These are phyloP conservation scores for Numida meleagris DNA, from an alignment of 2,113 vertebrate genomes.

Conservation along the genomic window DNA sequence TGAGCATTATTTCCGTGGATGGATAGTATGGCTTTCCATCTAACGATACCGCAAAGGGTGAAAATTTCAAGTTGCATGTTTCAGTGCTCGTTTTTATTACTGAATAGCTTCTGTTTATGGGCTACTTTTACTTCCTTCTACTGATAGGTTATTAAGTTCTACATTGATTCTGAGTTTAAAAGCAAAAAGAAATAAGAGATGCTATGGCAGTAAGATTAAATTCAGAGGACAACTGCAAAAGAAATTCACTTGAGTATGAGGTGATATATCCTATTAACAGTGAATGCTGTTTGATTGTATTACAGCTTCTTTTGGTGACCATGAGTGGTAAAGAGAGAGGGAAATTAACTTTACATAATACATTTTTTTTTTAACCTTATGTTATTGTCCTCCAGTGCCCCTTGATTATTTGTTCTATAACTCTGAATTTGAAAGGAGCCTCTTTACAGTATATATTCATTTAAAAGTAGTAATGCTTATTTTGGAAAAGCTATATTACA, in stretches of 20 bases:
- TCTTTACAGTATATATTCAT: not conserved
- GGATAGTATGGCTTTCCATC: not conserved
- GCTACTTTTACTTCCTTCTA: not conserved
- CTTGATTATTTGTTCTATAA: not conserved
- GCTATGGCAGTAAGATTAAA: not conserved
- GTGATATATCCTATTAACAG: not conserved
- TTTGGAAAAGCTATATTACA: not conserved
- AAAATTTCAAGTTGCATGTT: not conserved
- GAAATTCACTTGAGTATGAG: conserved; percentile 18
- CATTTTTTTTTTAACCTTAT: not conserved
- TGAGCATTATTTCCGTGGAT: conserved; percentile 7
- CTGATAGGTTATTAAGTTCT: not conserved
- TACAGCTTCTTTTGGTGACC: not conserved
- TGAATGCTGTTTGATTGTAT: not conserved
- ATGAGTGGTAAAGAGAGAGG: not conserved
- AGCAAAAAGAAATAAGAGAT: not conserved
- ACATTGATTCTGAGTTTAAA: not conserved
- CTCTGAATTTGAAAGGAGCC: not conserved
- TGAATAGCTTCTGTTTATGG: not conserved
- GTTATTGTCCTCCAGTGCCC: not conserved
- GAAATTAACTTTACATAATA: not conserved
- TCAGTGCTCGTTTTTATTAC: not conserved
- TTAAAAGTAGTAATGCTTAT: not conserved
- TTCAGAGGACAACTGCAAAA: not conserved
- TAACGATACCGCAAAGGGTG: not conserved